Evolutionary conservation across 2,113 vertebrate genomes (phyloP).

Genomic region (Psophia crepitans): DNA sequence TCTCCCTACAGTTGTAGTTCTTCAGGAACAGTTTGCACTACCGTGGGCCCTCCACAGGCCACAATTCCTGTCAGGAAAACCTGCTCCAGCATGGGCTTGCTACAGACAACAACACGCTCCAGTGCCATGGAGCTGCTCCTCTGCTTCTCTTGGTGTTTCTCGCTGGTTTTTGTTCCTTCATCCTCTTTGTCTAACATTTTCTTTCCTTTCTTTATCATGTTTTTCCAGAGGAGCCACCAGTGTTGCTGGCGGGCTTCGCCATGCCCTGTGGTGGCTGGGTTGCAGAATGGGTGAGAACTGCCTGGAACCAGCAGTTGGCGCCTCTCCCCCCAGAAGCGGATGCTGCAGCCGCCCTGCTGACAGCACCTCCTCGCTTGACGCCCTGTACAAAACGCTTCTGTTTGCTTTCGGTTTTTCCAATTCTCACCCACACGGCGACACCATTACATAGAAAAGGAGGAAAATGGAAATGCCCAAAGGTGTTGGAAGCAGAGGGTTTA

Average conservation of each 20-base stretch:
- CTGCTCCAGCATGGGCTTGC: neutral
- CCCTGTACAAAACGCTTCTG: fast-evolving
- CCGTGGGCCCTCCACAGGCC: neutral
- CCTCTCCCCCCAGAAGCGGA: neutral
- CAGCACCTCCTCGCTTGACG: neutral
- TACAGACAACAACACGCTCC: neutral
- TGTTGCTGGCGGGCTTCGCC: fast-evolving
- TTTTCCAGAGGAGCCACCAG: fast-evolving
- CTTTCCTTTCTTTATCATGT: neutral
- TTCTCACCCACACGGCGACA: fast-evolving
- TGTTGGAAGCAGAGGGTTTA: too few species aligned
- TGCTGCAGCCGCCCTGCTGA: neutral
- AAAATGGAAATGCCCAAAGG: neutral
- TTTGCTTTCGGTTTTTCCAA: too few species aligned
- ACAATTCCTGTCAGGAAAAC: neutral
- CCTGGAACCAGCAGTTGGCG: too few species aligned
- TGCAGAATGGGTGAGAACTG: fast-evolving
- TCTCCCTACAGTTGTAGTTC: neutral
- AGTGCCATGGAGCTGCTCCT: neutral
- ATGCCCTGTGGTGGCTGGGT: fast-evolving
- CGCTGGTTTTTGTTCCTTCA: fast-evolving
- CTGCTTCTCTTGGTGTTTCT: neutral
- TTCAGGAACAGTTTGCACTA: neutral
- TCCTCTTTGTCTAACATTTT: neutral
- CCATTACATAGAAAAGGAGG: fast-evolving